Conservation (phyloP, 2,797 vertebrate genomes). For the Poecilia picta region DNA sequence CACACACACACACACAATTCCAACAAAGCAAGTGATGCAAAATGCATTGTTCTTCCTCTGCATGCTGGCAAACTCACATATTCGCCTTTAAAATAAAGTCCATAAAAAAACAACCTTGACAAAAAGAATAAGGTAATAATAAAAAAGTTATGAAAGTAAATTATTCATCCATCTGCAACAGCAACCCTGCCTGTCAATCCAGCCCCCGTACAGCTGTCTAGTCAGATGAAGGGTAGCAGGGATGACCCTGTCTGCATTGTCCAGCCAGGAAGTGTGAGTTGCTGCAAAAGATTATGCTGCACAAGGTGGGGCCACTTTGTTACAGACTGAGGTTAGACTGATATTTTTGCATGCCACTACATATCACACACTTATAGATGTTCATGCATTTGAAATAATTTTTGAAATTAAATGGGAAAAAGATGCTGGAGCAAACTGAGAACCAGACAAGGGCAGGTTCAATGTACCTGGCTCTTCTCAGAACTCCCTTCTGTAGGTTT, state of each 20-base stretch:
- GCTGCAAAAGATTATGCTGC: constrained; percentile 46
- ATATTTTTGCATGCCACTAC: background rate
- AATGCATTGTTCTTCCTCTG: background rate
- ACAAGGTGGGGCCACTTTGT: constrained; percentile 41
- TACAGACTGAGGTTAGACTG: constrained; percentile 15
- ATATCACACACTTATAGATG: background rate
- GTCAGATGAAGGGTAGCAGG: constrained; percentile 42
- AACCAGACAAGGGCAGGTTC: background rate
- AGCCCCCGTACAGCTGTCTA: constrained; percentile 45
- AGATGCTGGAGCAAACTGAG: background rate
- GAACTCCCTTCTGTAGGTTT: background rate
- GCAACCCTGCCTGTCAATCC: constrained; percentile 59
- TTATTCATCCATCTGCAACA: constrained; percentile 54
- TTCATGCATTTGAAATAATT: background rate
- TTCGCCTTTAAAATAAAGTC: background rate
- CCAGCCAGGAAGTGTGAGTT: constrained; percentile 54
- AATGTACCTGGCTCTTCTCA: background rate
- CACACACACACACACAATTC: background rate
- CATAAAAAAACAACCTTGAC: constrained; percentile 19
- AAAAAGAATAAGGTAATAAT: constrained; percentile 25
- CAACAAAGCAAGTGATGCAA: background rate
- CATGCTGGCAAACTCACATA: background rate
- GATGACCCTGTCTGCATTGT: constrained; percentile 26
- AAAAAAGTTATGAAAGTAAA: constrained; percentile 31
- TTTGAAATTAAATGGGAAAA: background rate